These are phyloP conservation scores for Colossoma macropomum DNA, from an alignment of 2,113 vertebrate genomes.

Conservation along the genomic window DNA sequence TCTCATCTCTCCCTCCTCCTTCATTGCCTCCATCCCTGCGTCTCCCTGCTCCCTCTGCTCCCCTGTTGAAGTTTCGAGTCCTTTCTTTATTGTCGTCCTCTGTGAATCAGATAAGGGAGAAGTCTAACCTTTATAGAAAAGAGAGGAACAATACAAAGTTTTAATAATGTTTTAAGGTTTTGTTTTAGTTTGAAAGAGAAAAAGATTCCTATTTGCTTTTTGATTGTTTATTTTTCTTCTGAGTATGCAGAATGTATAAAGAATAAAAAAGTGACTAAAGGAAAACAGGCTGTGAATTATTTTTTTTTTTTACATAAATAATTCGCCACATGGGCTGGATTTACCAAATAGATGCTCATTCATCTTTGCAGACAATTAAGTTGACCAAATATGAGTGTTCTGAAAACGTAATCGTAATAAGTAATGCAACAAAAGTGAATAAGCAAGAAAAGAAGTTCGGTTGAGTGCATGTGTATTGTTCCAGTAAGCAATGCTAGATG, in stretches of 20 bases:
- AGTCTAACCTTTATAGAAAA: conserved; percentile 63
- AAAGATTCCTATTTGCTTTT: conserved; percentile 60
- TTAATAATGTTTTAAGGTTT: conserved; percentile 67
- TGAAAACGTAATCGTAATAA: too few relatives aligned
- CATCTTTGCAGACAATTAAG: neutral
- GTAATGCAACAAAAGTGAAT: too few relatives aligned
- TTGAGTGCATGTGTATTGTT: too few relatives aligned
- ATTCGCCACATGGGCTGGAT: neutral
- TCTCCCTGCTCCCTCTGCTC: conserved; percentile 6
- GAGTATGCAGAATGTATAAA: conserved; percentile 78
- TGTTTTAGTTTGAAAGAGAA: conserved; percentile 62
- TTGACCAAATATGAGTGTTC: too few relatives aligned
- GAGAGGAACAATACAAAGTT: conserved; percentile 57
- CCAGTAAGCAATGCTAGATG: too few relatives aligned
- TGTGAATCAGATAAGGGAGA: conserved; percentile 62
- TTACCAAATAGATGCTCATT: neutral
- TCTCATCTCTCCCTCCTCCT: conserved; percentile 2
- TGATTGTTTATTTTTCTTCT: conserved; percentile 60
- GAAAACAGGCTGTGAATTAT: conserved; percentile 55
- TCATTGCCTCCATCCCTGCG: conserved; percentile 19
- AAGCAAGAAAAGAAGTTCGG: too few relatives aligned
- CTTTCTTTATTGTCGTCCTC: conserved; percentile 41
- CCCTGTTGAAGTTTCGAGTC: conserved; percentile 35
- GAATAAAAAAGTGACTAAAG: conserved; percentile 72
- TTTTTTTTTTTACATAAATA: conserved; percentile 5